These are phyloP conservation scores for Psococerastis gibbosa DNA, from an alignment of 2,888 invertebrate species.

Conservation along the genomic window DNA sequence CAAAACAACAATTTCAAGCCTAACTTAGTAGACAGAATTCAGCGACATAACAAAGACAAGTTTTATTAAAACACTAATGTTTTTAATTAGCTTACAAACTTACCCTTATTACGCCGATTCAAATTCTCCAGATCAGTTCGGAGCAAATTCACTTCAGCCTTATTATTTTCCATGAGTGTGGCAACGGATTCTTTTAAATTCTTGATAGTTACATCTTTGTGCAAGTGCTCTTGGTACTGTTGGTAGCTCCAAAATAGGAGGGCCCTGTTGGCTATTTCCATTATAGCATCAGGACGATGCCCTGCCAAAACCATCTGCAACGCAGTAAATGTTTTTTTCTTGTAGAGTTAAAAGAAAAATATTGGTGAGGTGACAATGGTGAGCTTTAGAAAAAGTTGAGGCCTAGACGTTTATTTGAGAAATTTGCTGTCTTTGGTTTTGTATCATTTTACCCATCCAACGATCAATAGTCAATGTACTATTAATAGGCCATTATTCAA, in stretches of 20 bases:
- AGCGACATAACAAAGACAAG: too few species aligned
- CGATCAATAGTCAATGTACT: too few species aligned
- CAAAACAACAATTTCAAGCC: too few species aligned
- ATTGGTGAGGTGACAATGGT: neutral
- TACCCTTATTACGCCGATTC: constrained; percentile 16
- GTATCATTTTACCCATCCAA: too few species aligned
- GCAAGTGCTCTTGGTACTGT: constrained; percentile 20
- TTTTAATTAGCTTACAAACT: too few species aligned
- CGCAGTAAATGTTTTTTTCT: constrained; percentile 8
- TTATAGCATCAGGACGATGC: constrained; percentile 26
- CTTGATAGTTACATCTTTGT: constrained; percentile 14
- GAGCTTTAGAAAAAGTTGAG: too few species aligned
- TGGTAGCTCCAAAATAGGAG: constrained; percentile 29
- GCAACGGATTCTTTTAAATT: constrained; percentile 13
- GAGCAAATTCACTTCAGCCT: constrained; percentile 14
- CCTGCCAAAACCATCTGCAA: constrained; percentile 26
- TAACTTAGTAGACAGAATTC: too few species aligned
- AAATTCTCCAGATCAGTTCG: constrained; percentile 16
- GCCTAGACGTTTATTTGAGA: too few species aligned
- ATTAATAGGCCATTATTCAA: too few species aligned
- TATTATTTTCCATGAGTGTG: constrained; percentile 15
- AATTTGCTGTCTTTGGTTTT: too few species aligned
- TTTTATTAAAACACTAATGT: too few species aligned
- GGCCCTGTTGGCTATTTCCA: constrained; percentile 26
- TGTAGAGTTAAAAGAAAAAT: constrained; percentile 1